phyloP scores from a whole-genome alignment of 1,140 invertebrate genomes.

The Trichogramma pretiosum region DNA sequence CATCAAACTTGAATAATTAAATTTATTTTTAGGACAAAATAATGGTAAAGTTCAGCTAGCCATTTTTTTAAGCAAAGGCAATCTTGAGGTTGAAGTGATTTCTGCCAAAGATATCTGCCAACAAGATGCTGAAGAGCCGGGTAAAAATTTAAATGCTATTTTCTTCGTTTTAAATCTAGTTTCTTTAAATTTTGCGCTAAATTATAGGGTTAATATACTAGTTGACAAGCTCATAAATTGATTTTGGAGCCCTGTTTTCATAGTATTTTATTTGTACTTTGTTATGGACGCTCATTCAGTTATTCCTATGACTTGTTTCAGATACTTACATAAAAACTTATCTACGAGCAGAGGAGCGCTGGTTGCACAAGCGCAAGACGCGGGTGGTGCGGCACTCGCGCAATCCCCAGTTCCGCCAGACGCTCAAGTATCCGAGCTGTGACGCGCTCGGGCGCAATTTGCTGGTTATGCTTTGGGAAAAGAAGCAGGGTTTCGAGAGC shows the following conservation, averaged over 20 bases:
- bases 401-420: constrained; percentile 79
- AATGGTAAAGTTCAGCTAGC: constrained; percentile 78
- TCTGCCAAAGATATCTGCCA: constrained; percentile 51
- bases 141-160: too few species aligned
- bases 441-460: constrained; percentile 77
- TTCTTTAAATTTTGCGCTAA: too few species aligned
- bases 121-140: constrained; percentile 46
- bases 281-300: too few species aligned
- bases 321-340: constrained; percentile 94
- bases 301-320: constrained; percentile 38
- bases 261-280: too few species aligned
- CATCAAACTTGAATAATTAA: background rate
- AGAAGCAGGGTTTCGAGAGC: constrained; percentile 76
- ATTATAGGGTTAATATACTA: too few species aligned
- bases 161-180: too few species aligned
- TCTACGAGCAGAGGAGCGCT: constrained; percentile 74
- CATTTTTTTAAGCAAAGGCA: constrained; percentile 81
- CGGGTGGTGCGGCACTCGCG: constrained; percentile 66
- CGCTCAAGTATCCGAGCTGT: constrained; percentile 73
- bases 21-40: constrained; percentile 46
- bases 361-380: constrained; percentile 86
- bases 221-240: background rate
- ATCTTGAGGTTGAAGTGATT: constrained; percentile 81
- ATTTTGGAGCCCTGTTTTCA: too few species aligned
- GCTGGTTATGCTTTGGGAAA: constrained; percentile 84